phyloP scores from a whole-genome alignment of 2,113 vertebrate species.

The Catagonus wagneri region DNA sequence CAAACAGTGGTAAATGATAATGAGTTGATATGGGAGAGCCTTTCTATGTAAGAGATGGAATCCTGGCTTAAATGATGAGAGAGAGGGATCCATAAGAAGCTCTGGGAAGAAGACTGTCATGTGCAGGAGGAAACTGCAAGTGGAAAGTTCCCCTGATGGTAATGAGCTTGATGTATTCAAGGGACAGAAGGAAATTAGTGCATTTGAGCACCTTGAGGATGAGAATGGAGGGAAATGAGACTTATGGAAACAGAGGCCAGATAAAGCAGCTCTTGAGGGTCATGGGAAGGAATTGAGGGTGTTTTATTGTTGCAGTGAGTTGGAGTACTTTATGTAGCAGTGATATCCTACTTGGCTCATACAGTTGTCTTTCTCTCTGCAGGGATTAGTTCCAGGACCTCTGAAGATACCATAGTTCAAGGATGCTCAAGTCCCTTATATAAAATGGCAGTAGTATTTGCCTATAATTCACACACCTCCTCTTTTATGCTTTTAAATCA shows the following conservation, averaged over 20 bases:
- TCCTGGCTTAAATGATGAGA: neutral
- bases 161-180: neutral
- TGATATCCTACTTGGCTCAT: neutral
- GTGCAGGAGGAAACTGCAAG: neutral
- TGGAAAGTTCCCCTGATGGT: neutral
- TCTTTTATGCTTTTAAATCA: neutral
- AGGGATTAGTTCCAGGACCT: neutral
- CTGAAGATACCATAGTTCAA: neutral
- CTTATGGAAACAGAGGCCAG: neutral
- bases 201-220: neutral
- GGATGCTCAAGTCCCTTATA: neutral
- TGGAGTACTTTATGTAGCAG: neutral
- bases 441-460: neutral
- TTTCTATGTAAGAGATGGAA: neutral
- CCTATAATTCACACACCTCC: neutral
- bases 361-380: neutral
- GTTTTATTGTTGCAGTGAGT: neutral
- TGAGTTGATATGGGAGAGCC: neutral
- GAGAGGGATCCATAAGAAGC: neutral
- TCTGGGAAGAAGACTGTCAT: neutral
- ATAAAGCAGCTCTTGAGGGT: neutral
- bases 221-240: neutral
- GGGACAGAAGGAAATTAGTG: neutral
- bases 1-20: constrained; percentile 35
- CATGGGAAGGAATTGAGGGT: neutral